These are phyloP conservation scores for Dipodomys ordii DNA, from an alignment of 2,113 vertebrate species.

Conservation along the genomic window DNA sequence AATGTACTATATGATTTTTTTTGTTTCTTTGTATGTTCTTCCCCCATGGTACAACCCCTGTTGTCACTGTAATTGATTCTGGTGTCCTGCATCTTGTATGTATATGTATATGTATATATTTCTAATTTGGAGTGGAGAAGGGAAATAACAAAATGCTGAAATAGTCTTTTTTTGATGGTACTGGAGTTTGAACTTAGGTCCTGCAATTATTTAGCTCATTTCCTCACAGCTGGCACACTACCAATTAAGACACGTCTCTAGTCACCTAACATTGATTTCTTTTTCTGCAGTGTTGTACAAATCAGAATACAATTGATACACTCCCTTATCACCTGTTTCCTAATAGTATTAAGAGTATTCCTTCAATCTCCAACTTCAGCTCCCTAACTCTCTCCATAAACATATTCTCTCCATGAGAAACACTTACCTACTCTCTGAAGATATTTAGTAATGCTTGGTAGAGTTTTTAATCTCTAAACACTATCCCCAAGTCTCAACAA, in stretches of 20 bases:
- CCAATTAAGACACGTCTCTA: too few species aligned
- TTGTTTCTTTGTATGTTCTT: too few species aligned
- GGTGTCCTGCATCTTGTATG: too few species aligned
- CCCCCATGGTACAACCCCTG: too few species aligned
- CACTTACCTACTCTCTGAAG: neutral
- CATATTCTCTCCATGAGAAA: neutral
- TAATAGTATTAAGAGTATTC: neutral
- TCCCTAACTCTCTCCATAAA: slow-evolving; percentile 35
- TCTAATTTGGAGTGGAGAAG: too few species aligned
- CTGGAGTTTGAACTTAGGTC: too few species aligned
- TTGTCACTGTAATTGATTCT: too few species aligned
- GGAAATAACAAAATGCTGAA: neutral
- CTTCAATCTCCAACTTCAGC: neutral
- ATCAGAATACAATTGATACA: neutral
- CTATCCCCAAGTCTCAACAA: neutral
- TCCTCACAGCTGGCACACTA: too few species aligned
- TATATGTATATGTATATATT: too few species aligned
- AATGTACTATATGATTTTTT: too few species aligned
- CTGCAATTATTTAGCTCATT: too few species aligned
- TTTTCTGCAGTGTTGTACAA: slow-evolving; percentile 23
- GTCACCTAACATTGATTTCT: neutral
- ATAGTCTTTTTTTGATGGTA: neutral
- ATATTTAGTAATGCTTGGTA: neutral
- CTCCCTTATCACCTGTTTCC: neutral
- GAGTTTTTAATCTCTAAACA: neutral